These are phyloP conservation scores for Tenualosa ilisha DNA, from an alignment of 2,797 vertebrate species.

Conservation along the genomic window DNA sequence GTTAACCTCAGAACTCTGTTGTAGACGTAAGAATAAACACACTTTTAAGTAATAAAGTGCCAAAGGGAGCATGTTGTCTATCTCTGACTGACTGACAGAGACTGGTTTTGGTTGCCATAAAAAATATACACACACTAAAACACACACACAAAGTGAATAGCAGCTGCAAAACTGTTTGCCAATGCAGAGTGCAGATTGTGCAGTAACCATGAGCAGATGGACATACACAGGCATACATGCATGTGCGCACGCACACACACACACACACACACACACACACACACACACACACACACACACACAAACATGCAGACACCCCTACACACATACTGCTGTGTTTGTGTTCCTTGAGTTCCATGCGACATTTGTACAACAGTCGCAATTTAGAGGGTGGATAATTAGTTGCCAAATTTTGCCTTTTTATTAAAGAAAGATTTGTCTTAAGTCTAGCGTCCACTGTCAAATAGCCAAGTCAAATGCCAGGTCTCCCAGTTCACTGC, in stretches of 20 bases:
- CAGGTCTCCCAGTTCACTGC: conserved; percentile 31
- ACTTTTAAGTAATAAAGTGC: conserved; percentile 56
- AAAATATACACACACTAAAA: conserved; percentile 16
- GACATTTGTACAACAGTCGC: background rate
- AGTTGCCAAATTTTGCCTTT: conserved; percentile 71
- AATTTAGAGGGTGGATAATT: conserved; percentile 33
- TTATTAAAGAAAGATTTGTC: conserved; percentile 59
- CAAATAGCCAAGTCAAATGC: conserved; percentile 55
- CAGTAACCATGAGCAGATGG: background rate
- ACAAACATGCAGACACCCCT: background rate
- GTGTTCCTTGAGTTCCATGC: conserved; percentile 5
- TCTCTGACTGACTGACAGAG: conserved; percentile 48
- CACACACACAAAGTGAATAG: background rate
- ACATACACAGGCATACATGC: background rate
- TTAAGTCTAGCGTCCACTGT: conserved; percentile 60
- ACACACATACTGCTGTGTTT: background rate
- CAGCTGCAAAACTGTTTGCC: conserved; percentile 26
- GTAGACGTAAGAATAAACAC: conserved; percentile 23
- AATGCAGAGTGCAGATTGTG: conserved; percentile 20
- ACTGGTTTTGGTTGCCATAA: conserved; percentile 60
- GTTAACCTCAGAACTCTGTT: conserved; percentile 27
- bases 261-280: background rate
- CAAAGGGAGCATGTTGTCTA: conserved; percentile 48
- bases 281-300: background rate
- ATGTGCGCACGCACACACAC: background rate